Conservation (phyloP, 2,888 invertebrate genomes). For the Apamea crenata region DNA sequence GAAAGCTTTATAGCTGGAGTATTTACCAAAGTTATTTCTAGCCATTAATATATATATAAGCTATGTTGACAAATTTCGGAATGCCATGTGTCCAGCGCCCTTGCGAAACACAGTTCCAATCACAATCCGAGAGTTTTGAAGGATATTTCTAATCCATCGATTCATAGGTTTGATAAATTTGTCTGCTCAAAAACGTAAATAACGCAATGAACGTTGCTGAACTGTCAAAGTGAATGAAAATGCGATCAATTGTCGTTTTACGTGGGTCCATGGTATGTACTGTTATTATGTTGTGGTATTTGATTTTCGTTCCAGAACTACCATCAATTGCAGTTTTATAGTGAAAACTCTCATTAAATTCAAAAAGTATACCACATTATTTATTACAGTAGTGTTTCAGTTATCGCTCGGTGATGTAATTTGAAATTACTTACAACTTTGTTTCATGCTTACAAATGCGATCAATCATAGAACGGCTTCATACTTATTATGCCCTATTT, state of each 20-base stretch:
- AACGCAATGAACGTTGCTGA: not conserved
- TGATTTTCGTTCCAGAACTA: not conserved
- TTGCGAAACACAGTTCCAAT: not conserved
- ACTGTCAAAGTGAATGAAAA: not conserved
- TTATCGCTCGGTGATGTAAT: constrained; percentile 50
- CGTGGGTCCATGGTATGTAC: not conserved
- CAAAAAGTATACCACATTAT: constrained; percentile 27
- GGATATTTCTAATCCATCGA: not conserved
- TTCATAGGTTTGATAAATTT: not conserved
- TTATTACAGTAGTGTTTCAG: constrained; percentile 29
- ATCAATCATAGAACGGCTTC: constrained; percentile 63
- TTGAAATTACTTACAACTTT: constrained; percentile 52
- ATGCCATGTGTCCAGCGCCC: not conserved
- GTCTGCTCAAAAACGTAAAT: not conserved
- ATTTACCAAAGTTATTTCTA: not conserved
- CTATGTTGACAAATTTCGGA: not conserved
- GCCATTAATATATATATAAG: not conserved
- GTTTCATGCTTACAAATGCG: constrained; percentile 64
- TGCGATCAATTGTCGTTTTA: not conserved
- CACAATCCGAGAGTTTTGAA: not conserved
- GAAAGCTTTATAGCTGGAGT: not conserved
- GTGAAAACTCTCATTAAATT: not conserved
- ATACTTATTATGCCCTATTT: constrained; percentile 16
- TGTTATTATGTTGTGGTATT: not conserved
- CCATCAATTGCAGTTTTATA: not conserved